These are phyloP conservation scores for Enteromius unitaeniatus DNA, from an alignment of 2,797 vertebrate genomes.

Conservation along the genomic window DNA sequence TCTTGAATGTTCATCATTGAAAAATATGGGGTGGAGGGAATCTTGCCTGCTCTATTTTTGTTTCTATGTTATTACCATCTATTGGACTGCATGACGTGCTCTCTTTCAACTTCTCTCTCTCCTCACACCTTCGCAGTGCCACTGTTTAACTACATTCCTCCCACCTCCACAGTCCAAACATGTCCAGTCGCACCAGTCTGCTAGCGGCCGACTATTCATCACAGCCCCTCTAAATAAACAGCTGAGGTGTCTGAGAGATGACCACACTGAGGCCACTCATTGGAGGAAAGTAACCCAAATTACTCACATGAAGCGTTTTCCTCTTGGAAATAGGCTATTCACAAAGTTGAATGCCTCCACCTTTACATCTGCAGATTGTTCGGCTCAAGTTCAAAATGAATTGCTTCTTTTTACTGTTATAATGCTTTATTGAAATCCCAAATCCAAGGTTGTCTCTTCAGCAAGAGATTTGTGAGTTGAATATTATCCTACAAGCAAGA, in stretches of 20 bases:
- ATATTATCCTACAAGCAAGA: neutral
- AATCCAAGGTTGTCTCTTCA: neutral
- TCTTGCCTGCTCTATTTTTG: neutral
- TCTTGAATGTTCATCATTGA: neutral
- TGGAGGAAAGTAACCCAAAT: slow-evolving; percentile 15
- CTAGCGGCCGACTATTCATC: slow-evolving; percentile 74
- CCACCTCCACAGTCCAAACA: slow-evolving; percentile 74
- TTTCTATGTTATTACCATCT: neutral
- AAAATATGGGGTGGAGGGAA: neutral
- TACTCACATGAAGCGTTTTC: neutral
- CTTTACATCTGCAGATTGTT: neutral
- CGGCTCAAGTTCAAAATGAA: neutral
- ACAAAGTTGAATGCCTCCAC: neutral
- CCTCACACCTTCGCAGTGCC: slow-evolving; percentile 66
- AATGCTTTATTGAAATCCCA: slow-evolving; percentile 4
- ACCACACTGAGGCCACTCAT: slow-evolving; percentile 39
- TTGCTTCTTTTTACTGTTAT: neutral
- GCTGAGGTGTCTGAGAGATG: slow-evolving; percentile 72
- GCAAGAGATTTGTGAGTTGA: slow-evolving; percentile 8
- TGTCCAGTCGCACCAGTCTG: slow-evolving; percentile 72
- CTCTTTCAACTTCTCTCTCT: slow-evolving; percentile 7
- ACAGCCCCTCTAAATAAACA: slow-evolving; percentile 76
- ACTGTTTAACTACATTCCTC: slow-evolving; percentile 78
- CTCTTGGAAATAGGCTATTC: neutral
- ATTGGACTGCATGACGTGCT: neutral